Conservation (phyloP, 2,113 vertebrate species). For the Brachyistius frenatus region DNA sequence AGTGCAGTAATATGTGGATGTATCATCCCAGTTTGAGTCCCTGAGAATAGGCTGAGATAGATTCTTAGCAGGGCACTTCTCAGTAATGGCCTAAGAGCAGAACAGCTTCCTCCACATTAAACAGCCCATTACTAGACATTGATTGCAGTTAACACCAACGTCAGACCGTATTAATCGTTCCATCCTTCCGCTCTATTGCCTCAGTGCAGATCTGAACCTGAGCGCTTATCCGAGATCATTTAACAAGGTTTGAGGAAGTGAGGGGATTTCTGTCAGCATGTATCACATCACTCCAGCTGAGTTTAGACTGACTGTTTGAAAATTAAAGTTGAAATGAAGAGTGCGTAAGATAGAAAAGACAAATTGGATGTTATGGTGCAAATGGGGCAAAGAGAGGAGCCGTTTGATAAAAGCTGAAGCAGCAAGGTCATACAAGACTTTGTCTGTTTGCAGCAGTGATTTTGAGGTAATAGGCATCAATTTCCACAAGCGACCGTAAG, state of each 20-base stretch:
- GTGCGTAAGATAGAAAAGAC: constrained; percentile 33
- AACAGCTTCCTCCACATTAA: constrained; percentile 67
- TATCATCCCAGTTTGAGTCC: constrained; percentile 20
- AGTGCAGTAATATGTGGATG: constrained; percentile 19
- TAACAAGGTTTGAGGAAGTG: constrained; percentile 68
- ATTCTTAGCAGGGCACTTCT: constrained; percentile 34
- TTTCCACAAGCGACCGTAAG: constrained; percentile 48
- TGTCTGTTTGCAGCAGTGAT: constrained; percentile 39
- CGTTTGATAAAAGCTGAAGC: constrained; percentile 53
- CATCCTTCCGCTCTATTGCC: constrained; percentile 65
- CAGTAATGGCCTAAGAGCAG: constrained; percentile 36
- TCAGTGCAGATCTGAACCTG: constrained; percentile 55
- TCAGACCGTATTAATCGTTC: constrained; percentile 74
- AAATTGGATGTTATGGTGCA: constrained; percentile 61
- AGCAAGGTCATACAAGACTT: constrained; percentile 54
- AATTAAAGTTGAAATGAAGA: constrained; percentile 44
- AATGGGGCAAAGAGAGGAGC: constrained; percentile 36
- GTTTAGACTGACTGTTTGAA: constrained; percentile 53
- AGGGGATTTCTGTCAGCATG: constrained; percentile 66
- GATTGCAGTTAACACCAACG: constrained; percentile 76
- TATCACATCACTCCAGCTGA: constrained; percentile 51
- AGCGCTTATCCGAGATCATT: constrained; percentile 64
- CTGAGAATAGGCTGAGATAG: constrained; percentile 35
- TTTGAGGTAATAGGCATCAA: constrained; percentile 60
- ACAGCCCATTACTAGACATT: constrained; percentile 77